Base-by-base conservation (phyloP, 2,888 invertebrate species). In the Parapristionchus giblindavisi region DNA sequence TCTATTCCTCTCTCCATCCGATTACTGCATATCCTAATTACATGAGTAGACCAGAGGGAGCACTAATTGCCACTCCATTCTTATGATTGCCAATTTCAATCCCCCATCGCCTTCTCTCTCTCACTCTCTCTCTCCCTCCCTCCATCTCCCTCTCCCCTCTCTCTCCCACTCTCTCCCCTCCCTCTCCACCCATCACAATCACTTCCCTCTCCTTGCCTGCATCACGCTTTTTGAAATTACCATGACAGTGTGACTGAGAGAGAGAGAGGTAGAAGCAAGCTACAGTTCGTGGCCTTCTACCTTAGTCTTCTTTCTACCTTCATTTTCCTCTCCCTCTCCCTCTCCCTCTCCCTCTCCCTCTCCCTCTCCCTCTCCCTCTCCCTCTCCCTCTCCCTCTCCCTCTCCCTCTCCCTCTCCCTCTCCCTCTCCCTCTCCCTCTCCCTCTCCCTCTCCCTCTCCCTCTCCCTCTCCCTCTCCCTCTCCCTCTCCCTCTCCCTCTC, bases 81-180 rank as follows among this genome's bases (percentile, higher is more conserved):
- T 17, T 65, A 40, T 43, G 29, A 29, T 43, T 65, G 24, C 38
- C 56, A 29, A 4, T 43, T 65, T 61, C 36, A 43, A 43, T 43
- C 17, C 43, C 43, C 11, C 17, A 17, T 14, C 43, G 43, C n/a
- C n/a, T n/a, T n/a, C n/a, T n/a, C 63, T 65, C 63, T 65, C 63
- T 65, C 36, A 65, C 63, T 36, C 63, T 65, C 36, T 65, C 63
- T 65, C 24, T 34, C 38, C 24, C 40, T 43, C 40, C 17, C 43
- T 43, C 43, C 43, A 8, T 43, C 43, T 43, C 11, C 8, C 43
- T 17, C 43, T 43, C 17, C 17, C 43, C 8, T 17, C 43, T 14
- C 43, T 17, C 8, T 17, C 61, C 61, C 40, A 36, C 60, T 24
- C 60, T 36, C n/a, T n/a, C n/a, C n/a, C n/a, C n/a, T 24, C 27